phyloP scores from a whole-genome alignment of 35 echinoderm and acorn worm genomes.

The Holothuria glaberrima region DNA sequence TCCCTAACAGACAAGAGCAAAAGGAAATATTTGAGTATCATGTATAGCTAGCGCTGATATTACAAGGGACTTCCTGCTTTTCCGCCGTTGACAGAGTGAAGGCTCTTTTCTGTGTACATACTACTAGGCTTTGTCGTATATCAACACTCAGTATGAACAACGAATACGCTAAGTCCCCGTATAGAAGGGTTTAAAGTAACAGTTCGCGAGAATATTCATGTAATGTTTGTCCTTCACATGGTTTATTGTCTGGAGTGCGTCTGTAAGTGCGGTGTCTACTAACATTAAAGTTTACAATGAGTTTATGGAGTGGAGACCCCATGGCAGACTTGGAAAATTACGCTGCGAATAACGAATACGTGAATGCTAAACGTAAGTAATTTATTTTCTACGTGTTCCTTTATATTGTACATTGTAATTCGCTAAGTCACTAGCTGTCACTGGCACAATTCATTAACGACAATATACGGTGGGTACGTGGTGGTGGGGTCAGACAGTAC shows the following conservation, averaged over 20 bases:
- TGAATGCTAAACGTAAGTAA: constrained; percentile 56
- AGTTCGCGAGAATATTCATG: not conserved
- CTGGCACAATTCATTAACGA: not conserved
- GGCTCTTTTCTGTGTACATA: too few species aligned
- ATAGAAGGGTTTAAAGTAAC: too few species aligned
- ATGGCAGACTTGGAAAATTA: constrained; percentile 59
- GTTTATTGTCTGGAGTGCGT: not conserved
- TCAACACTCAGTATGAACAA: too few species aligned
- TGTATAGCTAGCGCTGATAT: not conserved
- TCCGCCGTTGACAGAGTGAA: too few species aligned
- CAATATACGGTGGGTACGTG: not conserved
- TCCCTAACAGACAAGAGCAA: not conserved
- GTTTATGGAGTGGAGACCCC: constrained; percentile 47
- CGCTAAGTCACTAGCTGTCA: not conserved
- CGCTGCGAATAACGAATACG: constrained; percentile 59
- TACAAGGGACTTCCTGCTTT: constrained; percentile 31
- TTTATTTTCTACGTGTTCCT: not conserved
- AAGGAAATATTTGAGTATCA: constrained; percentile 27
- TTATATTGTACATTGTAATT: not conserved
- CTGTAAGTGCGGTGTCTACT: not conserved
- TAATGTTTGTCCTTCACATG: constrained; percentile 4
- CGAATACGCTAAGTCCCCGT: too few species aligned
- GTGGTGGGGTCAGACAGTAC: too few species aligned
- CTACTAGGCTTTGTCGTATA: too few species aligned
- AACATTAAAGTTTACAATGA: not conserved